phyloP scores from a whole-genome alignment of 2,888 invertebrate genomes.

The Stenotaenia linearis region DNA sequence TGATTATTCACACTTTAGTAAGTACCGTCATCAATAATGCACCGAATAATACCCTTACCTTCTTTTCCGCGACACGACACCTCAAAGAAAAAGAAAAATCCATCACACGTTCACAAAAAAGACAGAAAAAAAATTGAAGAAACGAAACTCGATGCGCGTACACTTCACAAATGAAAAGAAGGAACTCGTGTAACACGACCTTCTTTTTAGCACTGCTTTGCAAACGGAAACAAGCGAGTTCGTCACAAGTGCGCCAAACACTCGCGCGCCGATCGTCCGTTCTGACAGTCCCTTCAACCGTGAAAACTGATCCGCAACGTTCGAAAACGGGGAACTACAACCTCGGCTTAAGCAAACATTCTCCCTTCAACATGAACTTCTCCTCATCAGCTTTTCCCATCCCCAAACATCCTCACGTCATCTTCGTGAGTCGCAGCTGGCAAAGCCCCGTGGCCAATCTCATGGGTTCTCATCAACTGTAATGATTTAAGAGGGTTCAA shows the following conservation, averaged over 20 bases:
- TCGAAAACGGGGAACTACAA: not conserved
- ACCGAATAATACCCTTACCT: too few relatives aligned
- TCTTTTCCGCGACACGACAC: not conserved
- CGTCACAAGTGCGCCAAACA: not conserved
- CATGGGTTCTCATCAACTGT: not conserved
- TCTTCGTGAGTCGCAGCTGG: conserved; percentile 1
- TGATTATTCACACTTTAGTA: too few relatives aligned
- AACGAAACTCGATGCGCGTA: not conserved
- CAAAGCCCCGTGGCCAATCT: not conserved
- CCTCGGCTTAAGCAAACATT: conserved; percentile 2
- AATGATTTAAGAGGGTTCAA: conserved; percentile 1
- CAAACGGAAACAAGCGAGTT: not conserved
- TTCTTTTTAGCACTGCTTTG: not conserved
- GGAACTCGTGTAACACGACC: not conserved
- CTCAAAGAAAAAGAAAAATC: too few relatives aligned
- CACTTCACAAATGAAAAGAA: not conserved
- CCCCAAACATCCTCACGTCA: not conserved
- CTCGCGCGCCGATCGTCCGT: not conserved
- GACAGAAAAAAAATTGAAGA: not conserved
- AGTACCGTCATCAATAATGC: too few relatives aligned
- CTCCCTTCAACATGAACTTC: not conserved
- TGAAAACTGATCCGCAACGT: not conserved
- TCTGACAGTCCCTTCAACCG: conserved; percentile 12
- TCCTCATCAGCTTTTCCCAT: not conserved
- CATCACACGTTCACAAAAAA: not conserved